These are phyloP conservation scores for Cinclus cinclus DNA, from an alignment of 2,113 vertebrate species.

Conservation along the genomic window DNA sequence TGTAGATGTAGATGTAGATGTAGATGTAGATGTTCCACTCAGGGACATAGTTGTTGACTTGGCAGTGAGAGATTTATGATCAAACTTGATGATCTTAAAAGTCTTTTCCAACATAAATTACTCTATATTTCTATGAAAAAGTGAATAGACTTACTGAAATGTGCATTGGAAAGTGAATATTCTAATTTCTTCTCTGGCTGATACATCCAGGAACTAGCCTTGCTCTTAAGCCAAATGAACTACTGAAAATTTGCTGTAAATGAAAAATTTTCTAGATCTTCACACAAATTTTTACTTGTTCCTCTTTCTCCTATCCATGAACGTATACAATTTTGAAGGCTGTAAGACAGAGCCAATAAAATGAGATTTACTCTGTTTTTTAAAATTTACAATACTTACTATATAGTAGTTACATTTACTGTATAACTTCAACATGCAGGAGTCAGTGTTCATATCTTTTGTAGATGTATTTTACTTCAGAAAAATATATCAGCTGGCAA, in stretches of 20 bases:
- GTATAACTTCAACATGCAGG: neutral
- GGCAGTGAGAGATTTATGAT: neutral
- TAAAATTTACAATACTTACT: neutral
- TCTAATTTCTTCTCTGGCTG: neutral
- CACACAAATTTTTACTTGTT: neutral
- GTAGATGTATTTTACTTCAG: neutral
- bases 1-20: neutral
- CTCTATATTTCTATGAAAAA: neutral
- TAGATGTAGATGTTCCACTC: neutral
- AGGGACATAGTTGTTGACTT: fast-evolving
- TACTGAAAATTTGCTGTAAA: neutral
- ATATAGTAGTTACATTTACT: neutral
- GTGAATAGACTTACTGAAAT: neutral
- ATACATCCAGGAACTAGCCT: neutral
- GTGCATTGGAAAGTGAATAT: neutral
- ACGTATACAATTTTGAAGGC: neutral
- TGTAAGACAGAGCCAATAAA: neutral
- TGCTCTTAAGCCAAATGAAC: neutral
- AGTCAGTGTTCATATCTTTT: neutral
- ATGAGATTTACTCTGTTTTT: neutral
- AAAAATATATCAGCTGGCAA: neutral
- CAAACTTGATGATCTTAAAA: neutral
- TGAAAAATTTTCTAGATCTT: neutral
- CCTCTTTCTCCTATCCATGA: neutral
- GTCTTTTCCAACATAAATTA: neutral